These are phyloP conservation scores for Aplysina aerophoba DNA, from an alignment of 37 sponge, comb jelly and placozoan species.

Conservation along the genomic window DNA sequence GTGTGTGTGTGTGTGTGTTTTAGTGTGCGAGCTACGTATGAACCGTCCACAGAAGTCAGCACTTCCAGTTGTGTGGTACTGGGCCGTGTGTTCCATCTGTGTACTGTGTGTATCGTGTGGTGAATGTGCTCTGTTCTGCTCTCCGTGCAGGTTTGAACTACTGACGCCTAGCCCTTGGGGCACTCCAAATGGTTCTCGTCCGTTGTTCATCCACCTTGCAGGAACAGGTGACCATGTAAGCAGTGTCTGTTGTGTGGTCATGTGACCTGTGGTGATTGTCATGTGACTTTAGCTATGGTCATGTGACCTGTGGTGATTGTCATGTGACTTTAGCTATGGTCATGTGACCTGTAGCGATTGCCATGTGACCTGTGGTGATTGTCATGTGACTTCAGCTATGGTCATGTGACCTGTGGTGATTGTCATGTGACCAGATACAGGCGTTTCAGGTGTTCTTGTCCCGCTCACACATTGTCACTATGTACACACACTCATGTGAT, in stretches of 20 bases:
- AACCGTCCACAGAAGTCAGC: slow-evolving; percentile 30
- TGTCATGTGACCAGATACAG: no score
- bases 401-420: no score
- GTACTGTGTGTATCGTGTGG: slow-evolving; percentile 19
- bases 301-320: no score
- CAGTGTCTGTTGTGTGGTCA: not conserved
- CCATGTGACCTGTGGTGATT: no score
- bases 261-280: no score
- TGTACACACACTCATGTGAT: no score
- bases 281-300: no score
- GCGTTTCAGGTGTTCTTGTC: no score
- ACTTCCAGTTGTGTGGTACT: slow-evolving; percentile 30
- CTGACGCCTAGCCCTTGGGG: slow-evolving; percentile 63
- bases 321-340: no score
- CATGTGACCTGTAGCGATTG: no score
- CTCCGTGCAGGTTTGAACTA: slow-evolving; percentile 77
- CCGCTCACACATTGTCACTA: no score
- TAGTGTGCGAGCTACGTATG: not conserved
- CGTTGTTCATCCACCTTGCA: slow-evolving; percentile 82
- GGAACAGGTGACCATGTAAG: slow-evolving; percentile 93
- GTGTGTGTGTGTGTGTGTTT: slow-evolving; percentile 15
- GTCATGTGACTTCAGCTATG: no score
- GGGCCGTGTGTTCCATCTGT: not conserved
- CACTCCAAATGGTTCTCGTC: not conserved
- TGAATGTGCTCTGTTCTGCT: not conserved